A percentile compares a stretch with the other conserved stretches of the same genome.
Evolutionary conservation across 2,888 invertebrate genomes (phyloP).

Genomic region (Dicyrtomina minuta): DNA sequence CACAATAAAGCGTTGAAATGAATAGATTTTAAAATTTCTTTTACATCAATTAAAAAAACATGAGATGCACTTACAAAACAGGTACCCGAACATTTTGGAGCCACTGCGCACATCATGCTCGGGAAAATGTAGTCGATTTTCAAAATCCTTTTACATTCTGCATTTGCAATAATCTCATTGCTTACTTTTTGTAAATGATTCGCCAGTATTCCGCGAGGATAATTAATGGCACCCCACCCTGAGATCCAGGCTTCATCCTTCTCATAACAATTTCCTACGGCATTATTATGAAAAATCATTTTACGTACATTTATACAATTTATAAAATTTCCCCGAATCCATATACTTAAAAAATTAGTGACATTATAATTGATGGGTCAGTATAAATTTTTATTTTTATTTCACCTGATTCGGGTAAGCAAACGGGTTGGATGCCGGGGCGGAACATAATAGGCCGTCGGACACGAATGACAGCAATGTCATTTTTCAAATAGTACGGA

Average conservation of each 20-base stretch:
- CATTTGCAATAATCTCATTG: conserved; percentile 56
- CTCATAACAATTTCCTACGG: conserved; percentile 54
- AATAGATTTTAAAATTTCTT: too few relatives aligned
- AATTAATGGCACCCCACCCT: conserved; percentile 57
- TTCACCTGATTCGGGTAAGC: conserved; percentile 56
- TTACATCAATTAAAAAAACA: too few relatives aligned
- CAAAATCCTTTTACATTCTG: conserved; percentile 56
- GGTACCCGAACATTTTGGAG: conserved; percentile 56
- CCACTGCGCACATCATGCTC: conserved; percentile 57
- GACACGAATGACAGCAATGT: conserved; percentile 57
- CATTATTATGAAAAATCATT: conserved; percentile 4
- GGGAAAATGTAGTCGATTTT: conserved; percentile 55
- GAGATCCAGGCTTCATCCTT: conserved; percentile 55
- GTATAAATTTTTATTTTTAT: too few relatives aligned
- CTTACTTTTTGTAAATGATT: conserved; percentile 56
- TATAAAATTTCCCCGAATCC: too few relatives aligned
- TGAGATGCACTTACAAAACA: conserved; percentile 58
- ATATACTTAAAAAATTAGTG: too few relatives aligned
- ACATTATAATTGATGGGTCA: too few relatives aligned
- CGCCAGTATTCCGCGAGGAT: conserved; percentile 56
- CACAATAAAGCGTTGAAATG: too few relatives aligned
- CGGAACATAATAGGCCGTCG: conserved; percentile 55
- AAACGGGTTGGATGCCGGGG: conserved; percentile 56
- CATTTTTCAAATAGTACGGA: conserved; percentile 57
- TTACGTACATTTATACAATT: too few relatives aligned